phyloP scores from a whole-genome alignment of 2,797 vertebrate species.

The Monodelphis domestica region DNA sequence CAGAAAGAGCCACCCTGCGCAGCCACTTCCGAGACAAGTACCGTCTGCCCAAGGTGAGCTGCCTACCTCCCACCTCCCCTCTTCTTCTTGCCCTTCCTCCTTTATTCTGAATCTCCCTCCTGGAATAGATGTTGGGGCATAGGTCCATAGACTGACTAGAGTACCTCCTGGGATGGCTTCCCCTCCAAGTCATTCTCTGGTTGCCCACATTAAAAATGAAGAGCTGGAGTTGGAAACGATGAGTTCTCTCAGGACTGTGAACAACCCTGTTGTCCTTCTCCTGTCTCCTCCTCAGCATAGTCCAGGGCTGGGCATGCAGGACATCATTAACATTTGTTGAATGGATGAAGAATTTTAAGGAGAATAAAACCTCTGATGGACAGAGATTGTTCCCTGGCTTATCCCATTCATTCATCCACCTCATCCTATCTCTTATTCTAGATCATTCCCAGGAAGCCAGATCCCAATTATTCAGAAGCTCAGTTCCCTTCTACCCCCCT shows the following conservation, averaged over 20 bases:
- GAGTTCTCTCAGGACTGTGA: neutral
- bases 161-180: neutral
- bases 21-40: constrained; percentile 98
- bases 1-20: constrained; percentile 94
- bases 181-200: neutral
- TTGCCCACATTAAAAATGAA: neutral
- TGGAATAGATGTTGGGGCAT: neutral
- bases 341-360: neutral
- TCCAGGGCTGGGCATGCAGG: neutral
- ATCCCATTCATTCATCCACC: neutral
- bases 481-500: neutral
- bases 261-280: neutral
- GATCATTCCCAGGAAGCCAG: too few species aligned
- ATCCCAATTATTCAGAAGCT: neutral
- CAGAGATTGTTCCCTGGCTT: neutral
- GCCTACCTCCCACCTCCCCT: too few species aligned
- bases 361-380: neutral
- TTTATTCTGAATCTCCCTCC: neutral
- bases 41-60: constrained; percentile 94
- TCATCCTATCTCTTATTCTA: neutral
- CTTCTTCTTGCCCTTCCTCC: neutral
- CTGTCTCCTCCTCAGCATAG: neutral
- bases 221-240: neutral
- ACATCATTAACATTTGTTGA: neutral
- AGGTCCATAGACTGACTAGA: too few species aligned